Evolutionary conservation across 2,797 vertebrate genomes (phyloP), one percentile per base, ranked within the genome.

Genomic region (Prionace glauca): DNA sequence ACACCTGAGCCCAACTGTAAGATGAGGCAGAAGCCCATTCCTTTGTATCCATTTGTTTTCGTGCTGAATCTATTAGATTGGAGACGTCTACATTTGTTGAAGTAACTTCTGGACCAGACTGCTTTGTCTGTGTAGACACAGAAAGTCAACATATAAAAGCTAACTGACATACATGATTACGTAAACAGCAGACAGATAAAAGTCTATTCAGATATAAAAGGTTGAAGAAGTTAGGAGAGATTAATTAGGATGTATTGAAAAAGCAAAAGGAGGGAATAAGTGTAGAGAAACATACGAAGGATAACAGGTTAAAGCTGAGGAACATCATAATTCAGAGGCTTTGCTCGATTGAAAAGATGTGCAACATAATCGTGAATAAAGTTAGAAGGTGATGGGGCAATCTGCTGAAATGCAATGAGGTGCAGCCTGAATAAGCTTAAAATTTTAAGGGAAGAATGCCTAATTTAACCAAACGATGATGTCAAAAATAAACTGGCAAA

Each of bases 101-200:
- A 97, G 98, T 98, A 98, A 98, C 99, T 98, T 99, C 98, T 97
- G 97, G 96, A 96, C 97, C 97, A 96, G 98, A 97, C 65, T 98
- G 98, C 96, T 98, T 98, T 96, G 98, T 98, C 99, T 99, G 98
- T 98, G 97, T n/a, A 97, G 96, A 98, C 96, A 98, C 96, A 98
- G 97, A 98, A 97, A 97, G 97, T 98, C 97, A 97, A 96, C 96
- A 96, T 77, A 69, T 95, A 96, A 94, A 96, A 95, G 96, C 12
- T 94, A 86, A 95, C 50, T 88, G 32, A 92, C 79, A 95, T 32
- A 96, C 86, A 93, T n/a, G 8, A 41, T 69, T 87, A 97, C 84
- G 96, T 95, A 90, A 72, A 91, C 45, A 65, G 96, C 5, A 79
- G 95, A 97, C 50, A 97, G 96, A 96, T 96, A n/a, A 96, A 96